phyloP scores from a whole-genome alignment of 2,888 invertebrate species.

The Limnephilus marmoratus region DNA sequence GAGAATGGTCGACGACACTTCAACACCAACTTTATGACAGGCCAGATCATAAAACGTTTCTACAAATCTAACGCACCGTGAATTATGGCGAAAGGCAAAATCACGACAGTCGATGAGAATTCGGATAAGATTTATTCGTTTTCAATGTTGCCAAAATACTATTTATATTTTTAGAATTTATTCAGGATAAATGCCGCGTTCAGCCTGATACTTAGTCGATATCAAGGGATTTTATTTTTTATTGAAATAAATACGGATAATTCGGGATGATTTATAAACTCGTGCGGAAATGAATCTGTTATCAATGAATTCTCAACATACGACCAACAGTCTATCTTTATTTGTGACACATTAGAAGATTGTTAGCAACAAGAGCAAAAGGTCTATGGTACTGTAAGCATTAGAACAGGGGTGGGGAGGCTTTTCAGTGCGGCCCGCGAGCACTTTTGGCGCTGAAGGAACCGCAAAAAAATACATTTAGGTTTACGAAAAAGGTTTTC shows the following conservation, averaged over 20 bases:
- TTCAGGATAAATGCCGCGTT: not conserved
- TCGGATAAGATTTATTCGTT: slow-evolving; percentile 43
- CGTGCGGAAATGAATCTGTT: not conserved
- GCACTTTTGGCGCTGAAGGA: too few relatives aligned
- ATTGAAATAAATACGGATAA: not conserved
- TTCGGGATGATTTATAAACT: not conserved
- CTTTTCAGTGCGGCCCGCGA: too few relatives aligned
- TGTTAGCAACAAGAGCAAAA: not conserved
- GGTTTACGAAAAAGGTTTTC: too few relatives aligned
- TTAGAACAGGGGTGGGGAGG: too few relatives aligned
- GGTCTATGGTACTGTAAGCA: not conserved
- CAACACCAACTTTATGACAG: slow-evolving; percentile 52
- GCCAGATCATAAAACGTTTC: slow-evolving; percentile 56
- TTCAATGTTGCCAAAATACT: not conserved
- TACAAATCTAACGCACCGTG: slow-evolving; percentile 54
- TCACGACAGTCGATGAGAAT: slow-evolving; percentile 32
- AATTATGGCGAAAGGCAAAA: slow-evolving; percentile 49
- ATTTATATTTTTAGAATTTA: not conserved
- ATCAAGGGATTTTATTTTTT: not conserved
- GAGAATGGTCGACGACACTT: slow-evolving; percentile 25
- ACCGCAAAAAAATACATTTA: too few relatives aligned
- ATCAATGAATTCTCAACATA: not conserved
- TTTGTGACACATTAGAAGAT: not conserved
- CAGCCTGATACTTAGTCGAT: not conserved
- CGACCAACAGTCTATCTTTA: not conserved